phyloP scores from a whole-genome alignment of 1,140 invertebrate species.

The Paralvinella palmiformis region DNA sequence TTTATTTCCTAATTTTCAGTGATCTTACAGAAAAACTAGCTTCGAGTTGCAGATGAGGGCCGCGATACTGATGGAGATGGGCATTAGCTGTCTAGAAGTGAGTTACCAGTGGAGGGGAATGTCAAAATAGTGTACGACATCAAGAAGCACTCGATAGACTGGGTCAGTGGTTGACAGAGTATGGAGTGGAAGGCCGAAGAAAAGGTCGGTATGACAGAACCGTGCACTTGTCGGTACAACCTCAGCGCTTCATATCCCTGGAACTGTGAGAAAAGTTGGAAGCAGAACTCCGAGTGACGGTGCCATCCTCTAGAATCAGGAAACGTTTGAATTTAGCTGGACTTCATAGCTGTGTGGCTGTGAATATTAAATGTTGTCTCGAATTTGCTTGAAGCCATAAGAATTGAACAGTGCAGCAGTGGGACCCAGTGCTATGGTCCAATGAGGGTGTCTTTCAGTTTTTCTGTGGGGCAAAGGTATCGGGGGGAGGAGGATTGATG shows the following conservation, averaged over 20 bases:
- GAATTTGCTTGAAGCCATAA: neutral
- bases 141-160: neutral
- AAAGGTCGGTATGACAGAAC: neutral
- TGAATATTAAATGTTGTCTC: conserved; percentile 1
- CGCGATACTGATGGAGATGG: neutral
- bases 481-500: too few relatives aligned
- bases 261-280: neutral
- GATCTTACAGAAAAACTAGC: neutral
- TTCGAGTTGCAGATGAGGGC: neutral
- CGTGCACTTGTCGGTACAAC: neutral
- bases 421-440: neutral
- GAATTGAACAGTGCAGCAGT: neutral
- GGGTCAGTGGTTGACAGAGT: neutral
- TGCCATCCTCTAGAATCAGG: neutral
- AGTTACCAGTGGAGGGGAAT: neutral
- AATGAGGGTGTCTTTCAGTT: conserved; percentile 4
- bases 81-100: neutral
- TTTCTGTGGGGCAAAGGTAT: too few relatives aligned
- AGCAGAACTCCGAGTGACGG: neutral
- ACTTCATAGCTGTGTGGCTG: neutral
- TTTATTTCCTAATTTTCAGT: neutral
- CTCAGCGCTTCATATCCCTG: neutral
- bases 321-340: neutral
- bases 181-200: conserved; percentile 2
- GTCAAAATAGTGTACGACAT: neutral